phyloP scores from a whole-genome alignment of 2,797 vertebrate genomes.

The Acanthiza pusilla region DNA sequence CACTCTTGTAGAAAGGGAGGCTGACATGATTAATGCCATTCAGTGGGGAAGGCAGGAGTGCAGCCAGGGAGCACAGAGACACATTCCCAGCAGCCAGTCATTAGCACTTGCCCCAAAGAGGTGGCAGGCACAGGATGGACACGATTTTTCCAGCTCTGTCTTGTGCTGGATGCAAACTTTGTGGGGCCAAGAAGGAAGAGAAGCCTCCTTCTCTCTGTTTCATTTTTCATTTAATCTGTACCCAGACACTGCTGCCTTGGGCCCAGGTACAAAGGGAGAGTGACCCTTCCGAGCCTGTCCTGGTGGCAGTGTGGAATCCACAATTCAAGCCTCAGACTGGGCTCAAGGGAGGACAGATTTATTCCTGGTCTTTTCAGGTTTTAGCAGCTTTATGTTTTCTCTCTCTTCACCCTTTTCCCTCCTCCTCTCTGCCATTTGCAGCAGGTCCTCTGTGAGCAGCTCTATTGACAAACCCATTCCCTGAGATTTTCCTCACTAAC shows the following conservation, averaged over 20 bases:
- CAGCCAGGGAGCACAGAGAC: constrained; percentile 50
- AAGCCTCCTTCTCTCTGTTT: not conserved
- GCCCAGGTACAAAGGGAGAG: not conserved
- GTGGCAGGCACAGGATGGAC: not conserved
- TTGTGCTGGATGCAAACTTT: not conserved
- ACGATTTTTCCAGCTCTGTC: not conserved
- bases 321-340: not conserved
- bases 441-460: not conserved
- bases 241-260: not conserved
- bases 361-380: not conserved
- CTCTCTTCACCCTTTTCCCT: not conserved
- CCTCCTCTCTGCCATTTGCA: not conserved
- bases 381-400: not conserved
- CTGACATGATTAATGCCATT: constrained; percentile 76
- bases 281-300: not conserved
- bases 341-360: not conserved
- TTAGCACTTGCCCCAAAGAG: constrained; percentile 39
- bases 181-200: not conserved
- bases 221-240: not conserved
- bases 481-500: not conserved
- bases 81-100: constrained; percentile 37
- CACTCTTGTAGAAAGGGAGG: constrained; percentile 75
- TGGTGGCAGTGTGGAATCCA: not conserved
- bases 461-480: not conserved
- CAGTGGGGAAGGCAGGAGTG: constrained; percentile 44